These are phyloP conservation scores for Pheucticus melanocephalus DNA, from an alignment of 2,113 vertebrate genomes.

Conservation along the genomic window DNA sequence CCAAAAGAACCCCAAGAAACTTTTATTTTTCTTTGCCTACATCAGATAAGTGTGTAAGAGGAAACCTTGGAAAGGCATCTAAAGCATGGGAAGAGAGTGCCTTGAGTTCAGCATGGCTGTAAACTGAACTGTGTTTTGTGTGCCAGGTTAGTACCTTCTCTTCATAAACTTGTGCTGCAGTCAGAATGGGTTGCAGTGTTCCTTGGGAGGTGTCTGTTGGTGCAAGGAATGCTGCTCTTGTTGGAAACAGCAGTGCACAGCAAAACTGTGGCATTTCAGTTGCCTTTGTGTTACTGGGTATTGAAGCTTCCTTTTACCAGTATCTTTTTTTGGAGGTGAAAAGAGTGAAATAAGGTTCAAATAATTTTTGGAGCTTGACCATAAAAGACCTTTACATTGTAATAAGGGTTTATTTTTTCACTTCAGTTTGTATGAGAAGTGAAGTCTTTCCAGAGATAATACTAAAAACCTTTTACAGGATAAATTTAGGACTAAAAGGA, in stretches of 20 bases:
- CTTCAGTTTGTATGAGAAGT: background rate
- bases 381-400: background rate
- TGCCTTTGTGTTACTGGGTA: background rate
- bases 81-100: background rate
- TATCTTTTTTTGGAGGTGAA: background rate
- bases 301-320: background rate
- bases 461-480: background rate
- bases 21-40: background rate
- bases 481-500: background rate
- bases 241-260: background rate
- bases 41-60: background rate
- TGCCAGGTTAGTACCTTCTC: background rate
- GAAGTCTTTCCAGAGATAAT: background rate
- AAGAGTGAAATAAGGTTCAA: background rate
- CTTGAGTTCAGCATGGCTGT: background rate
- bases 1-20: background rate
- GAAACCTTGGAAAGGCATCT: background rate
- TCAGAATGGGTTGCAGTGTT: background rate
- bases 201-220: background rate
- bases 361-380: background rate
- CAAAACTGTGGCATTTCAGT: background rate
- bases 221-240: background rate
- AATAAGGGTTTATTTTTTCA: background rate
- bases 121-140: background rate
- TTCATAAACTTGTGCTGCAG: background rate